Percentiles rank a stretch among this genome's conserved stretches.
These are phyloP conservation scores for Spisula subtruncata DNA, from an alignment of 2,888 invertebrate genomes.

Conservation along the genomic window DNA sequence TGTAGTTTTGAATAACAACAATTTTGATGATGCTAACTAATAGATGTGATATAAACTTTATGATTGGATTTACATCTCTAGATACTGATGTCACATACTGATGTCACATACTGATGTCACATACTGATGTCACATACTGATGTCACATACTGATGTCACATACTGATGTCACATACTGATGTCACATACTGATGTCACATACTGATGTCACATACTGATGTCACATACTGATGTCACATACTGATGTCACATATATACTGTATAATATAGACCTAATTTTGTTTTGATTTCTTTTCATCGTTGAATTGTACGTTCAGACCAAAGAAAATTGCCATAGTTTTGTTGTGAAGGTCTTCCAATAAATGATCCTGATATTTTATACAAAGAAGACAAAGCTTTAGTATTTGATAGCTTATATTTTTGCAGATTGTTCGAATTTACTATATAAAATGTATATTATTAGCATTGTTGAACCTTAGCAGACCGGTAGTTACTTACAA, in stretches of 20 bases:
- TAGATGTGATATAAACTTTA: no score
- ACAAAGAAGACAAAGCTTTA: not conserved
- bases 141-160: no score
- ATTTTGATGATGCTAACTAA: no score
- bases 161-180: no score
- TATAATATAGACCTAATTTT: not conserved
- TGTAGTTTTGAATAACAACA: not conserved
- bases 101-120: no score
- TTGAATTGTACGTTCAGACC: not conserved
- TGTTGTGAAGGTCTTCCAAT: constrained; percentile 1
- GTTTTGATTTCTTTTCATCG: not conserved
- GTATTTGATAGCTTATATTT: constrained; percentile 20
- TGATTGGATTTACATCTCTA: no score
- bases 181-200: no score
- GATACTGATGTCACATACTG: no score
- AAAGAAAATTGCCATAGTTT: constrained; percentile 29
- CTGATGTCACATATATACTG: not conserved
- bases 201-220: no score
- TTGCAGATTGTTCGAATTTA: constrained; percentile 23
- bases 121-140: no score
- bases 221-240: not conserved
- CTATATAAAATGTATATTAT: constrained; percentile 19
- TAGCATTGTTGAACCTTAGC: constrained; percentile 16
- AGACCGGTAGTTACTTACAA: not conserved
- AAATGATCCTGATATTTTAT: constrained; percentile 13